These are phyloP conservation scores for Lymantria monacha DNA, from an alignment of 2,888 invertebrate genomes.

Conservation along the genomic window DNA sequence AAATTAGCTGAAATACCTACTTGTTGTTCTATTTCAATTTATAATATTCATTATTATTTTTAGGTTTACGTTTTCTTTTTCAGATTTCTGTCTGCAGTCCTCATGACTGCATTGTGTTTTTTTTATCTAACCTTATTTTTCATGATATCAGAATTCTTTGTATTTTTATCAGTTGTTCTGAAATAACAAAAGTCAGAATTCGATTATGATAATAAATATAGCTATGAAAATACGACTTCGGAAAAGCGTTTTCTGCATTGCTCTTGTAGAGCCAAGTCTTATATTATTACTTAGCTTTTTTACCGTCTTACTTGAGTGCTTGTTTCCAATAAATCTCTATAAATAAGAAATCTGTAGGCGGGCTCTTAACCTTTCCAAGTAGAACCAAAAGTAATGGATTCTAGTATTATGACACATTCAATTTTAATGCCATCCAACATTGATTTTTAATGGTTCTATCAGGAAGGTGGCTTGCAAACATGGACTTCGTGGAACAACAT, in stretches of 20 bases:
- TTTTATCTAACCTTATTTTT: no score
- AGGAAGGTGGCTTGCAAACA: no score
- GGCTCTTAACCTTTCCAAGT: slow-evolving; percentile 18
- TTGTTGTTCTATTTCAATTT: no score
- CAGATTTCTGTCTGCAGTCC: no score
- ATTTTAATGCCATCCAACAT: slow-evolving; percentile 4
- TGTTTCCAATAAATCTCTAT: slow-evolving; percentile 17
- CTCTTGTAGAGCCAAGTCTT: background rate
- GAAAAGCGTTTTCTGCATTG: background rate
- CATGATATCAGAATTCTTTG: background rate
- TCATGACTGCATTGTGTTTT: no score
- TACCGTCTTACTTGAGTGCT: slow-evolving; percentile 1
- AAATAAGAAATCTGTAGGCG: slow-evolving; percentile 8
- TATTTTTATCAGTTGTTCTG: background rate
- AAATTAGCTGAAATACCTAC: no score
- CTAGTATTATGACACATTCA: slow-evolving; percentile 6
- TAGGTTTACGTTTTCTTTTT: no score
- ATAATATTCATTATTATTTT: no score
- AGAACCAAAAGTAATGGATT: slow-evolving; percentile 11
- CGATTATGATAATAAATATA: background rate
- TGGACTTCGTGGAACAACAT: no score
- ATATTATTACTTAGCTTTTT: slow-evolving; percentile 1
- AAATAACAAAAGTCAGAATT: background rate
- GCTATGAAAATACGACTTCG: background rate
- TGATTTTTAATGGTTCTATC: background rate